phyloP scores from a whole-genome alignment of 1,140 invertebrate genomes.

The Ctenoplectra terminalis region DNA sequence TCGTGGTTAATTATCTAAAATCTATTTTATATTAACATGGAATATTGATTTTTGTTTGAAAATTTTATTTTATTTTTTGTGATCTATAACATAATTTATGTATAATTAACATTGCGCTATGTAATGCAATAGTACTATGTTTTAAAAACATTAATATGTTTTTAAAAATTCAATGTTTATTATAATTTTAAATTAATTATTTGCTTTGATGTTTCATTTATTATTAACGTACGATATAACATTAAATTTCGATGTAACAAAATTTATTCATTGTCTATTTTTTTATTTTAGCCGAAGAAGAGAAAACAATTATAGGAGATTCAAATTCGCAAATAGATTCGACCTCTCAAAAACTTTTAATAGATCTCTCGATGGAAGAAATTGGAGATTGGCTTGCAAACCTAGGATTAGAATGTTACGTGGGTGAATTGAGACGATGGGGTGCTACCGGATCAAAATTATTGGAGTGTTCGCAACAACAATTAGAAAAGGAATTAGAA shows the following conservation, averaged over 20 bases:
- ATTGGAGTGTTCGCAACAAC: slow-evolving; percentile 89
- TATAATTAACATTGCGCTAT: not conserved
- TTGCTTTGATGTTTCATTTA: not conserved
- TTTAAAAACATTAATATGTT: not conserved
- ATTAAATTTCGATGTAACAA: not conserved
- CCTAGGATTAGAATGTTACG: slow-evolving; percentile 93
- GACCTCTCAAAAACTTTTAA: slow-evolving; percentile 84
- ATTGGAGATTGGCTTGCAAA: slow-evolving; percentile 94
- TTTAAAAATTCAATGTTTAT: not conserved
- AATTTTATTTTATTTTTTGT: slow-evolving; percentile 1
- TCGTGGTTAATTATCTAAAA: slow-evolving; percentile 18
- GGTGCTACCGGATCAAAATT: slow-evolving; percentile 92
- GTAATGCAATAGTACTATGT: not conserved
- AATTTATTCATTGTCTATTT: not conserved
- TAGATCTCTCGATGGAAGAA: slow-evolving; percentile 92
- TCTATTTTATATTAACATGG: not conserved
- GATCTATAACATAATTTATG: not conserved
- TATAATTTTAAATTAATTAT: not conserved
- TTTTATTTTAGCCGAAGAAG: slow-evolving; percentile 85
- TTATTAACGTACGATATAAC: not conserved
- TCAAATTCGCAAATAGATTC: slow-evolving; percentile 71
- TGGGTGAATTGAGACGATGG: slow-evolving; percentile 91
- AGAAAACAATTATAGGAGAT: slow-evolving; percentile 84
- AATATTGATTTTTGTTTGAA: slow-evolving; percentile 17
- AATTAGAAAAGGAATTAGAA: slow-evolving; percentile 95